These are phyloP conservation scores for Drosophila lutescens DNA, from an alignment of 2,888 invertebrate species.

Conservation along the genomic window DNA sequence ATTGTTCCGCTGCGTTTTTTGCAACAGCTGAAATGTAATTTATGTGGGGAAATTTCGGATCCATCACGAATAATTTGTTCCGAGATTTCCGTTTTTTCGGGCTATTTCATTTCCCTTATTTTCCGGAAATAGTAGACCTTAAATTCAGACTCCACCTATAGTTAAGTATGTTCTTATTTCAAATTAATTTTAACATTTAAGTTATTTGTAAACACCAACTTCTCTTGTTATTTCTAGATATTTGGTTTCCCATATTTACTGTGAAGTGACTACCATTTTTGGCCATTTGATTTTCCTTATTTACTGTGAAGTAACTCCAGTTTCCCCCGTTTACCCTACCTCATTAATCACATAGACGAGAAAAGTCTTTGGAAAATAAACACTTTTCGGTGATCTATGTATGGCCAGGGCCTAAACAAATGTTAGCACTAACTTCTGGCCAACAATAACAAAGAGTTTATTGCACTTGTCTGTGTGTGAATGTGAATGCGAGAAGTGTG, in stretches of 20 bases:
- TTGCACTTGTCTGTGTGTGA: constrained; percentile 65
- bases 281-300: not conserved
- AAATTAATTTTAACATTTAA: not conserved
- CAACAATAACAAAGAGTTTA: constrained; percentile 75
- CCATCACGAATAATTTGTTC: constrained; percentile 3
- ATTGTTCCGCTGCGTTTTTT: constrained; percentile 53
- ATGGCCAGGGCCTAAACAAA: constrained; percentile 55
- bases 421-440: constrained; percentile 68
- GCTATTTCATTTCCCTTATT: not conserved
- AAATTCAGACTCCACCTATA: no score
- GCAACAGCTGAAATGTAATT: not conserved
- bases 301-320: constrained; percentile 12
- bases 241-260: constrained; percentile 1
- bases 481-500: not conserved
- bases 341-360: constrained; percentile 25
- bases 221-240: not conserved
- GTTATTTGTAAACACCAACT: not conserved
- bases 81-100: not conserved
- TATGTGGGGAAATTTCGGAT: constrained; percentile 13
- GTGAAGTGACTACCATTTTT: not conserved
- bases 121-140: no score
- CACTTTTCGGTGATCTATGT: constrained; percentile 46
- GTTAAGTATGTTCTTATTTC: no score
- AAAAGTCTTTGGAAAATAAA: constrained; percentile 58
- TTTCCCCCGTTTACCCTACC: constrained; percentile 4